phyloP scores from a whole-genome alignment of 1,140 invertebrate genomes.

The Portunus trituberculatus region DNA sequence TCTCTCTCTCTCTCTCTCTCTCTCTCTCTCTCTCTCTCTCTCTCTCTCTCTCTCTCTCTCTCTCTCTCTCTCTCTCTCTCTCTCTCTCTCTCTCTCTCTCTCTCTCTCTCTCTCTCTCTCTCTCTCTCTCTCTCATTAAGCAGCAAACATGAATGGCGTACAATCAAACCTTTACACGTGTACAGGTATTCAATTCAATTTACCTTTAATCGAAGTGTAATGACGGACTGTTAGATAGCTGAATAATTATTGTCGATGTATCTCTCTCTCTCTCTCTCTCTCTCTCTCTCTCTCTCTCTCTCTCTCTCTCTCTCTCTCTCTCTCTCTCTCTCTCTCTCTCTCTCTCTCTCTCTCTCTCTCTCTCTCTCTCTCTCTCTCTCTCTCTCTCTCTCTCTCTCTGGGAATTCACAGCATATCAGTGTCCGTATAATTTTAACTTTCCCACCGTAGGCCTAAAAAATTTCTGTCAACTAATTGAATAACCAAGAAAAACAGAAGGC shows the following conservation, averaged over 20 bases:
- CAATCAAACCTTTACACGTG: background rate
- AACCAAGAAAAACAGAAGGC: no score
- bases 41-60: no score
- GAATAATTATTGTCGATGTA: background rate
- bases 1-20: no score
- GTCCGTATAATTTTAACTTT: no score
- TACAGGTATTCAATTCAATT: background rate
- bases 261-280: background rate
- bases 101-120: no score
- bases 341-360: constrained; percentile 20
- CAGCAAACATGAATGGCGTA: background rate
- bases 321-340: constrained; percentile 20
- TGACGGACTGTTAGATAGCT: background rate
- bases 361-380: background rate
- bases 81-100: no score
- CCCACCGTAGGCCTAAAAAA: no score
- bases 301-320: constrained; percentile 20
- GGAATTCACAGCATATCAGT: no score
- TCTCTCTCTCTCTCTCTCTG: no score
- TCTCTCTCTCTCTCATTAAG: background rate
- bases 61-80: no score
- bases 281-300: constrained; percentile 20
- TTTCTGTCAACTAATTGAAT: no score
- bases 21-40: no score
- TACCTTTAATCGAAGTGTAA: background rate